A percentile compares a stretch with the other conserved stretches of the same genome.
These are phyloP conservation scores for Gymnocephalus cernua DNA, from an alignment of 2,113 vertebrate genomes.

Conservation along the genomic window DNA sequence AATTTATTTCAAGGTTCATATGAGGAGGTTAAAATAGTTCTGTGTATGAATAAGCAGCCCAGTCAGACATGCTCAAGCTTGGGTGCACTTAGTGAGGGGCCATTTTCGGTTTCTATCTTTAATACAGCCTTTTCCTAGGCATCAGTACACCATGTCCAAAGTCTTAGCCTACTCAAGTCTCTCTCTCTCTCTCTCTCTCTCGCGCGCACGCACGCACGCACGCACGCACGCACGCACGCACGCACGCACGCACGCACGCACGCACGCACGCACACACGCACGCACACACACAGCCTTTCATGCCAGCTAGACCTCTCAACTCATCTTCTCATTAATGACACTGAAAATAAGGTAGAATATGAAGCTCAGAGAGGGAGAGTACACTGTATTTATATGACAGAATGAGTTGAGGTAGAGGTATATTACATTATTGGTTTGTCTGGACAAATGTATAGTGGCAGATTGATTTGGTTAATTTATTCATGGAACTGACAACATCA, in stretches of 20 bases:
- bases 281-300: background rate
- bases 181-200: background rate
- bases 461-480: slow-evolving; percentile 52
- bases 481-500: slow-evolving; percentile 55
- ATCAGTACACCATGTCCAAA: slow-evolving; percentile 50
- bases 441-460: background rate
- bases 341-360: slow-evolving; percentile 13
- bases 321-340: slow-evolving; percentile 21
- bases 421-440: too few relatives aligned
- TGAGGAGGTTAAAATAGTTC: slow-evolving; percentile 63
- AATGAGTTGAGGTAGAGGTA: too few relatives aligned
- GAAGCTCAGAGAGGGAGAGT: background rate
- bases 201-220: background rate
- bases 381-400: too few relatives aligned
- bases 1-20: slow-evolving; percentile 73
- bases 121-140: slow-evolving; percentile 29
- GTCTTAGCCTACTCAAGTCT: slow-evolving; percentile 18
- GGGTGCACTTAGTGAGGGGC: slow-evolving; percentile 37
- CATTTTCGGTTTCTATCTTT: slow-evolving; percentile 46
- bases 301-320: background rate
- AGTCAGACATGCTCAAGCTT: slow-evolving; percentile 47
- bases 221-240: slow-evolving; percentile 1
- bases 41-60: slow-evolving; percentile 65
- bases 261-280: too few relatives aligned
- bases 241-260: too few relatives aligned